Percentiles rank a stretch among this genome's conserved stretches.
These are phyloP conservation scores for Upupa epops DNA, from an alignment of 2,113 vertebrate genomes.

Conservation along the genomic window DNA sequence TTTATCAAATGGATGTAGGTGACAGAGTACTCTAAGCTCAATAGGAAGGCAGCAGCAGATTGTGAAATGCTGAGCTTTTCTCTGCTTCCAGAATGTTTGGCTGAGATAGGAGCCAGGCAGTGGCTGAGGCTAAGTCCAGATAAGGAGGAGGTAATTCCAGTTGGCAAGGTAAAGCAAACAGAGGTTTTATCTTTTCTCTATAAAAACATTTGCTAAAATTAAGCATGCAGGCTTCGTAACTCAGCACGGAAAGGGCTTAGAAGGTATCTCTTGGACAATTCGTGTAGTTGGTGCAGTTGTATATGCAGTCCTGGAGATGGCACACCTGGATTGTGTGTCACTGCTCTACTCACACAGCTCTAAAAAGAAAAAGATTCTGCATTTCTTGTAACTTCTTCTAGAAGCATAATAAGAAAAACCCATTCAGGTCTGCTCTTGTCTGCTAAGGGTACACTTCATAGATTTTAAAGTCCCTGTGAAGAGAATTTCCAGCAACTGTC, in stretches of 20 bases:
- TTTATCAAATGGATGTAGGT: slow-evolving; percentile 22
- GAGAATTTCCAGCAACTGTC: not conserved
- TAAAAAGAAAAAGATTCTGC: not conserved
- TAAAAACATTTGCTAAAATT: slow-evolving; percentile 33
- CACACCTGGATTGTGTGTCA: slow-evolving; percentile 23
- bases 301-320: slow-evolving; percentile 34
- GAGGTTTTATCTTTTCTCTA: slow-evolving; percentile 35
- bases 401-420: not conserved
- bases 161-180: slow-evolving; percentile 61
- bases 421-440: not conserved
- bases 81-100: slow-evolving; percentile 40
- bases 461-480: not conserved
- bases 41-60: slow-evolving; percentile 20
- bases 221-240: not conserved
- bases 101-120: slow-evolving; percentile 48
- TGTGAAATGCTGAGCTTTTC: slow-evolving; percentile 33
- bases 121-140: slow-evolving; percentile 41
- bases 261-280: not conserved
- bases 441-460: not conserved
- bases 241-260: not conserved
- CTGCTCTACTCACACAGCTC: not conserved
- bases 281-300: slow-evolving; percentile 25
- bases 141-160: slow-evolving; percentile 59
- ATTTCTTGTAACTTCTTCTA: not conserved
- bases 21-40: not conserved